Conservation (phyloP, 2,113 vertebrate genomes). For the Melanostigma gelatinosum region DNA sequence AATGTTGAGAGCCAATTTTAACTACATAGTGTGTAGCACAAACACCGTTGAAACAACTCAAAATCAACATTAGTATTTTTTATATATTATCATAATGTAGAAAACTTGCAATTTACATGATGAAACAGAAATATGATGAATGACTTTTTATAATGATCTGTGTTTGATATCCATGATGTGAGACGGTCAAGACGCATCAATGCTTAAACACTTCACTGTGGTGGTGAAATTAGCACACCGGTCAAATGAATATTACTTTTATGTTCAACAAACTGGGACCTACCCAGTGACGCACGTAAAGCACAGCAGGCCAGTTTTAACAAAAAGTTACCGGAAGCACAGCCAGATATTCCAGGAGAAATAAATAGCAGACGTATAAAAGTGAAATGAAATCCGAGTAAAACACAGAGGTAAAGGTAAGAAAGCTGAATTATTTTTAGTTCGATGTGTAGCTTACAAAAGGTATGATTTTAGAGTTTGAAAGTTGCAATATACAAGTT, state of each 20-base stretch:
- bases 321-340: slow-evolving; percentile 49
- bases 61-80: slow-evolving; percentile 61
- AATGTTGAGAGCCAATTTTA: slow-evolving; percentile 49
- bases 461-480: slow-evolving; percentile 53
- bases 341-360: slow-evolving; percentile 59
- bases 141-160: slow-evolving; percentile 14
- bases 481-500: slow-evolving; percentile 49
- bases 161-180: slow-evolving; percentile 26
- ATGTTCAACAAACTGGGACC: slow-evolving; percentile 47
- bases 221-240: slow-evolving; percentile 50
- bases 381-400: slow-evolving; percentile 38
- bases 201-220: slow-evolving; percentile 41
- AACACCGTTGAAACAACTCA: slow-evolving; percentile 65
- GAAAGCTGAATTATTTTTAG: slow-evolving; percentile 26
- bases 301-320: slow-evolving; percentile 45
- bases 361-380: slow-evolving; percentile 71
- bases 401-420: slow-evolving; percentile 39
- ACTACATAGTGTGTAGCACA: slow-evolving; percentile 65
- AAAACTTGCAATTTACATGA: slow-evolving; percentile 58
- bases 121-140: slow-evolving; percentile 55
- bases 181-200: slow-evolving; percentile 36
- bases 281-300: slow-evolving; percentile 45
- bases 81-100: slow-evolving; percentile 66
- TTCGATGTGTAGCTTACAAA: slow-evolving; percentile 55
- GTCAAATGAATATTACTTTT: slow-evolving; percentile 51